A percentile compares a stretch with the other conserved stretches of the same genome.
Evolutionary conservation across 2,888 invertebrate genomes (phyloP).

Genomic region (Pasiphila rectangulata): DNA sequence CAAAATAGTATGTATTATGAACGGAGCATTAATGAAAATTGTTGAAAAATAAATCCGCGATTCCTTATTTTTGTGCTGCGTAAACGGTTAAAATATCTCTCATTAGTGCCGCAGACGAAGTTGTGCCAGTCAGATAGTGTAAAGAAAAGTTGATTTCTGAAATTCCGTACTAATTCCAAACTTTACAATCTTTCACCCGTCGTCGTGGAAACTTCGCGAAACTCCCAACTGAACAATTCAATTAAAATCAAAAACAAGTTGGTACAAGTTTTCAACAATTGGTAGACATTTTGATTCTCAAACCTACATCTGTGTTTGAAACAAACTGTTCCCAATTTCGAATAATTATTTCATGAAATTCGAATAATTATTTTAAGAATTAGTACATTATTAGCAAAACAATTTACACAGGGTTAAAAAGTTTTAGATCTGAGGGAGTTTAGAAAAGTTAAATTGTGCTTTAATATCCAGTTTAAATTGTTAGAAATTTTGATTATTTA

Average conservation of each 20-base stretch:
- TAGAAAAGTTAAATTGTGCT: neutral
- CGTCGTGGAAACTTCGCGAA: constrained; percentile 9
- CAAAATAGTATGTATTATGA: too few species aligned
- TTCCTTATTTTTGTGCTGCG: too few species aligned
- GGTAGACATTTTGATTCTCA: constrained; percentile 13
- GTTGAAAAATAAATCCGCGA: too few species aligned
- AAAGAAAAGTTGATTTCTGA: constrained; percentile 10
- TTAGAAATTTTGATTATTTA: neutral
- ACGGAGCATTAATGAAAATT: too few species aligned
- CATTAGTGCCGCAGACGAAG: neutral
- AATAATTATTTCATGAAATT: constrained; percentile 4
- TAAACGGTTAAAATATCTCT: too few species aligned
- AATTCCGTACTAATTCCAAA: constrained; percentile 25
- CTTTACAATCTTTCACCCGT: constrained; percentile 22
- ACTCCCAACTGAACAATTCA: constrained; percentile 26
- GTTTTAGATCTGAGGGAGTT: neutral
- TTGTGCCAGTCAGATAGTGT: neutral
- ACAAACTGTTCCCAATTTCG: neutral
- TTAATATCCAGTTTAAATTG: neutral
- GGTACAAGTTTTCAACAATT: constrained; percentile 22
- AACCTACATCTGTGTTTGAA: constrained; percentile 4
- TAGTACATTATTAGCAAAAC: too few species aligned
- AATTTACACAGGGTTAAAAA: neutral
- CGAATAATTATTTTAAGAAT: neutral
- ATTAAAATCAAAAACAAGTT: constrained; percentile 20